Conservation (phyloP, 2,888 invertebrate species). For the Drosophila yooni region DNA sequence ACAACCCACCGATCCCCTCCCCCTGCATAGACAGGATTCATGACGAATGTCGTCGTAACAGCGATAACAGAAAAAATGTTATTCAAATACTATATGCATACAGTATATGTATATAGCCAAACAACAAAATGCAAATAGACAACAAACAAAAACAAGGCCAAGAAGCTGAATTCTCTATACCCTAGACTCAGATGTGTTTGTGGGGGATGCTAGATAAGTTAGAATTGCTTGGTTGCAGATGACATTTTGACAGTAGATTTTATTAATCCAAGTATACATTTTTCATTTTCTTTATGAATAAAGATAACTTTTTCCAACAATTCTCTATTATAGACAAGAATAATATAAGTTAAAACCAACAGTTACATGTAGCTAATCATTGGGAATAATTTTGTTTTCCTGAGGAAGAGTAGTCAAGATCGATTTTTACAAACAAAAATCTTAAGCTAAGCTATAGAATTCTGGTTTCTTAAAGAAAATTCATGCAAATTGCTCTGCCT, state of each 20-base stretch:
- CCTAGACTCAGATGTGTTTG: neutral
- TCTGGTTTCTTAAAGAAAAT: neutral
- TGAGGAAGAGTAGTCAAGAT: neutral
- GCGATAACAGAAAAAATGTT: constrained; percentile 11
- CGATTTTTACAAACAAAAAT: neutral
- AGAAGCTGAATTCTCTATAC: constrained; percentile 16
- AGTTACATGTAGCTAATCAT: neutral
- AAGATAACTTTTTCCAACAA: too few relatives aligned
- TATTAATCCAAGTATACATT: neutral
- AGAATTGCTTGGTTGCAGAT: neutral
- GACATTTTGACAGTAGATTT: neutral
- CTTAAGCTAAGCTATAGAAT: neutral
- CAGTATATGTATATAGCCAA: constrained; percentile 13
- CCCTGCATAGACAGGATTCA: constrained; percentile 21
- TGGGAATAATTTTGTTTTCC: neutral
- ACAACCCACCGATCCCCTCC: neutral
- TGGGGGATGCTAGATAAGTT: neutral
- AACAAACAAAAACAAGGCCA: constrained; percentile 5
- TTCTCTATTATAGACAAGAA: neutral
- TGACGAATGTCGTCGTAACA: constrained; percentile 32
- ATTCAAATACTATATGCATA: constrained; percentile 41
- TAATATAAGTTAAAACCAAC: neutral
- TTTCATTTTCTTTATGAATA: neutral
- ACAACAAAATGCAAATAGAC: constrained; percentile 29
- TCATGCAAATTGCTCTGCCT: constrained; percentile 6